phyloP scores from a whole-genome alignment of 2,797 vertebrate genomes.

The Anomalospiza imberbis region DNA sequence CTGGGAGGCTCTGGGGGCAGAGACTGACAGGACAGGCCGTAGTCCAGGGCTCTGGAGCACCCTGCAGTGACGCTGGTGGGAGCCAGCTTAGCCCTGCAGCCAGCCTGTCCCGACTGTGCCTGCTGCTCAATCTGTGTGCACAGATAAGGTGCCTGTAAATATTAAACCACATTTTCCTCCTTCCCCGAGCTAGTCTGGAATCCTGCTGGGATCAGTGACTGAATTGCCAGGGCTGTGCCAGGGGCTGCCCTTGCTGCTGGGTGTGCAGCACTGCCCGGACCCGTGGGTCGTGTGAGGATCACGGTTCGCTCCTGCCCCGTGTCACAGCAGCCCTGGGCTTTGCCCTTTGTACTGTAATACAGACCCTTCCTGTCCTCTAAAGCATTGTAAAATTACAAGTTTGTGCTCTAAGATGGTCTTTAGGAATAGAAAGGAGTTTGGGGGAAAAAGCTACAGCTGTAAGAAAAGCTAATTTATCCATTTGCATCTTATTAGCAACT shows the following conservation, averaged over 20 bases:
- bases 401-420: neutral
- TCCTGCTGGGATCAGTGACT: neutral
- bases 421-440: neutral
- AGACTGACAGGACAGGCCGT: accelerated
- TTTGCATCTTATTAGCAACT: neutral
- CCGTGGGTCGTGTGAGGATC: accelerated
- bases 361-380: neutral
- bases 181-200: neutral
- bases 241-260: neutral
- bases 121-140: neutral
- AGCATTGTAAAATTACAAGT: accelerated
- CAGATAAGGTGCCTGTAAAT: neutral
- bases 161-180: neutral
- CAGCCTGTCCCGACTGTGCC: neutral
- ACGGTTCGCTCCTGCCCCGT: accelerated
- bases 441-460: neutral
- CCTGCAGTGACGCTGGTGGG: too few species aligned
- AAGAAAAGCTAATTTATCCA: neutral
- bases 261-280: accelerated
- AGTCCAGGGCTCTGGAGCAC: neutral
- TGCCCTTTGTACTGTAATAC: neutral
- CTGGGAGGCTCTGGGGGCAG: neutral
- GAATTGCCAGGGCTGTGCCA: neutral
- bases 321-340: neutral
- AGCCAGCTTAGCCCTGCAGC: neutral